Percentiles rank a stretch among this genome's conserved stretches.
Conservation (phyloP, 2,888 invertebrate species). For the Pterobdella sp. region DNA sequence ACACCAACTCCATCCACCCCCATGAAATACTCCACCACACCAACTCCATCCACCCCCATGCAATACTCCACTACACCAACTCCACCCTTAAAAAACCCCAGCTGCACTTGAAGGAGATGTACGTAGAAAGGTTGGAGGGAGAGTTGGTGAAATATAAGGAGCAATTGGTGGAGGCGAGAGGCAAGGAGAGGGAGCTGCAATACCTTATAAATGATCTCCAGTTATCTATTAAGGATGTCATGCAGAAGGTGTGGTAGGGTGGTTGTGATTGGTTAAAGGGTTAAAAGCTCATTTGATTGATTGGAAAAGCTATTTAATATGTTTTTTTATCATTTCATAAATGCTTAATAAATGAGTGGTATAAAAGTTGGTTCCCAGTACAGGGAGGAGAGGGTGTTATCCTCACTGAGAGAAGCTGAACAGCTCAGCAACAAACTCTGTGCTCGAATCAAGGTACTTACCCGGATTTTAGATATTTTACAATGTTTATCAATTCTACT, state of each 20-base stretch:
- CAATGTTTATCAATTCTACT: too few relatives aligned
- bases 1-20: background rate
- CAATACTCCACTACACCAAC: background rate
- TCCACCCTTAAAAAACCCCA: background rate
- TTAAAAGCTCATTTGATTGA: background rate
- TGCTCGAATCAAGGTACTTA: too few relatives aligned
- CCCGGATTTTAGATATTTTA: too few relatives aligned
- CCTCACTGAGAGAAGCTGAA: conserved; percentile 24
- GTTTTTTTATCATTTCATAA: background rate
- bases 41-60: background rate
- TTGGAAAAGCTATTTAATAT: background rate
- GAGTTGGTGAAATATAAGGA: conserved; percentile 20
- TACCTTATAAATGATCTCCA: conserved; percentile 24
- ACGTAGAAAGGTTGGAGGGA: conserved; percentile 24
- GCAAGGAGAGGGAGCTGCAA: conserved; percentile 27
- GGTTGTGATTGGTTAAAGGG: background rate
- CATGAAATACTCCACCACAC: background rate
- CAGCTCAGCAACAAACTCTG: too few relatives aligned
- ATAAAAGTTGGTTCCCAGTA: conserved; percentile 14
- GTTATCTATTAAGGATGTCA: conserved; percentile 19
- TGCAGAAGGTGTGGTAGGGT: conserved; percentile 14
- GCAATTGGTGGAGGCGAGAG: conserved; percentile 21
- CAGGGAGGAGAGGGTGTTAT: conserved; percentile 22
- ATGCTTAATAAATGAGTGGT: background rate
- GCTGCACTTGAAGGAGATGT: conserved; percentile 17